Evolutionary conservation across 2,797 vertebrate species (phyloP), one percentile per base, ranked within the genome.

Genomic region (Heterohyrax brucei): DNA sequence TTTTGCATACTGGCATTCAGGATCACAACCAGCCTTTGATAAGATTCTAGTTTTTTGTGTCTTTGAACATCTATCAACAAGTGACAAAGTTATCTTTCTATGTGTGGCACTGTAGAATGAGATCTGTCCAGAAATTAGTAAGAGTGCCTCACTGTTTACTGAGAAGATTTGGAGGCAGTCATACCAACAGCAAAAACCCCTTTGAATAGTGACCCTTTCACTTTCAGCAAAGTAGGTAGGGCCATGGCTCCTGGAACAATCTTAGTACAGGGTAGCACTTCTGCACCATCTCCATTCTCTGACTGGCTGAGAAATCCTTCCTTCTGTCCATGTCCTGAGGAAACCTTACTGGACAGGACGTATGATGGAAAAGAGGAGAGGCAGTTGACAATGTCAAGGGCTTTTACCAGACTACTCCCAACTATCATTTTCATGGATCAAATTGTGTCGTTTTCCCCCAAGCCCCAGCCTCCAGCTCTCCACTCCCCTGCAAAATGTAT

Each of bases 1-100:
- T 98, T 99, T 99, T 56, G 99, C 99, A 87, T 99, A 99, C 75
- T 99, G 99, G 24, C 99, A 99, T 97, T 99, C 99, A 0, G 99
- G 99, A 94, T 99, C 99, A 1, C 99, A 97, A 46, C 99, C 99
- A 1, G 99, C 99, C 99, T 99, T 99, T 10, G 99, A 99, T 70
- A 99, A 98, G 96, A 99, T 99, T 91, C 99, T 98, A 80, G 99
- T 99, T 98, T 99, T 99, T 98, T 99, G 99, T 0, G 99, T 99
- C 98, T 99, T 99, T 26, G 99, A 99, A 98, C 99, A 99, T 85
- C 99, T 99, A 53, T 99, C 99, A 30, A 99, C 99, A 93, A 99
- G 98, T 84, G 99, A 99, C 93, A 99, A 98, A 6, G 99, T 99
- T 99, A 99, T 99, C 99, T 99, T 99, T 98, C 99, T 99, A 98